Base-by-base conservation (phyloP, 1,140 invertebrate genomes). In the Kradibia gibbosae region DNA sequence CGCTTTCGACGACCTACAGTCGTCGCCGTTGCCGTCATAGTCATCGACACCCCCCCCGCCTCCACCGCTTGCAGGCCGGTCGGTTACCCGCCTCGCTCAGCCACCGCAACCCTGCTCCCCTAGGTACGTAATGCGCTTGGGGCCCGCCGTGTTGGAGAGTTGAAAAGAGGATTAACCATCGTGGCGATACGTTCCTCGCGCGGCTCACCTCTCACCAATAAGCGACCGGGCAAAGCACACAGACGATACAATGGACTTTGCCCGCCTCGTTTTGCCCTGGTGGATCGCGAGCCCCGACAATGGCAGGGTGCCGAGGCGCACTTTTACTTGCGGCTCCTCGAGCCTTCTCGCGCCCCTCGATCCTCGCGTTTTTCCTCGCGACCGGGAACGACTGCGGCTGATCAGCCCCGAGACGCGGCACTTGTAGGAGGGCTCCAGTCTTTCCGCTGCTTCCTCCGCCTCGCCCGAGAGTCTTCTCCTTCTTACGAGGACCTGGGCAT, bases 101-200 rank as follows among this genome's bases (percentile, higher is more conserved):
- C n/a, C n/a, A n/a, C n/a, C n/a, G n/a, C n/a, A n/a, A n/a, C n/a
- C n/a, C n/a, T n/a, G n/a, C n/a, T n/a, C n/a, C 53, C 36, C 67
- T 28, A 28, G 28, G 80, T n/a, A 70, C 70, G 81, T 70, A 80
- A 85, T 77, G 53, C 60, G 76, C 60, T 75, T 22, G 78, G 57
- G 73, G 45, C 62, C 65, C 50, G 50, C 57, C 50, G 50, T 45
- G 31, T 36, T 7, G 20, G n/a, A 55, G 7, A 53, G 62, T 62
- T 75, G 42, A 67, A 81, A 85, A 86, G 84, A 86, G 87, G 88
- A 88, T 89, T 89, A 89, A 88, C 86, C 88, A 83, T 85, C 85
- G 85, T 84, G 86, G 84, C 87, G 87, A 88, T 88, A 88, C 85
- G 85, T 87, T 84, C 86, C 70, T 78, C 82, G 67, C 50, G 71